phyloP scores from a whole-genome alignment of 2,797 vertebrate genomes.

The Enteromius treurensis region DNA sequence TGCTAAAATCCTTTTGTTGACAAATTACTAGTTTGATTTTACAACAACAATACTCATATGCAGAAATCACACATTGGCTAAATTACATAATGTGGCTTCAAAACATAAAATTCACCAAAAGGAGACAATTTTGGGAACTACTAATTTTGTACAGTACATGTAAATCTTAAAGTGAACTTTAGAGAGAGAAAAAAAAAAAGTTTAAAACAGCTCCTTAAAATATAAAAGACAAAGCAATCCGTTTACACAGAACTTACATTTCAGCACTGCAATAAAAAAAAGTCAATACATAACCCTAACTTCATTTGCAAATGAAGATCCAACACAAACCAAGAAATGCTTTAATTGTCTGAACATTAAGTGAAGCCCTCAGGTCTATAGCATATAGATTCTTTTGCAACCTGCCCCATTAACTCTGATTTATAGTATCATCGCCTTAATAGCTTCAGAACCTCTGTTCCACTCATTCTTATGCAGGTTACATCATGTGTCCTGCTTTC shows the following conservation, averaged over 20 bases:
- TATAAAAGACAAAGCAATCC: neutral
- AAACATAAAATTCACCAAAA: neutral
- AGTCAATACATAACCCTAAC: neutral
- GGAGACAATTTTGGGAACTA: neutral
- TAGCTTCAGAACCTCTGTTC: conserved; percentile 75
- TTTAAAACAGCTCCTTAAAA: neutral
- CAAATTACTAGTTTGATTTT: neutral
- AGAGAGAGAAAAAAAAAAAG: neutral
- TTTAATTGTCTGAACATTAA: conserved; percentile 51
- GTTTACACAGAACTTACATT: neutral
- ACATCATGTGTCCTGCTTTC: conserved; percentile 25
- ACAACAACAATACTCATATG: neutral
- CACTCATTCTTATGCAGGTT: conserved; percentile 64
- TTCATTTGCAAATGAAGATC: conserved; percentile 38
- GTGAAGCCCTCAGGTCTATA: conserved; percentile 57
- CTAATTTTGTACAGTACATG: neutral
- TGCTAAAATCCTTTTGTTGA: neutral
- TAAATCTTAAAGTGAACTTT: neutral
- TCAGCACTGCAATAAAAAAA: neutral
- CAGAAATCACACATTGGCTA: neutral
- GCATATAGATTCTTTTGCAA: conserved; percentile 63
- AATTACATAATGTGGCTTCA: neutral
- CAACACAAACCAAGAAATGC: conserved; percentile 27
- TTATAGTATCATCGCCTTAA: conserved; percentile 76
- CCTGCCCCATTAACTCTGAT: conserved; percentile 75